These are phyloP conservation scores for Protaetia brevitarsis DNA, from an alignment of 1,140 invertebrate genomes.

Conservation along the genomic window DNA sequence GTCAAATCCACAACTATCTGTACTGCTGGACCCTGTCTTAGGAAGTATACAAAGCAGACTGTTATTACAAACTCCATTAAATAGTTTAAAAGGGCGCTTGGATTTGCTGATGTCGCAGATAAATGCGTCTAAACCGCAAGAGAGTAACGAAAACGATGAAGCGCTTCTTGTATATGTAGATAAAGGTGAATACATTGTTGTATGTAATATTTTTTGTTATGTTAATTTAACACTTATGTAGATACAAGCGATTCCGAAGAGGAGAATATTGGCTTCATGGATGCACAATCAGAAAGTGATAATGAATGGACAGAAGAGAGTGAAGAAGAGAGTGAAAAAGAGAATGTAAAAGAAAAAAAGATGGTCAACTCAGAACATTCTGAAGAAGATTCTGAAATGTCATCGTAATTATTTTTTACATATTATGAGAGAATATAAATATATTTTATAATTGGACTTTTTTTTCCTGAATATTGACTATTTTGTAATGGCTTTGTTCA, in stretches of 20 bases:
- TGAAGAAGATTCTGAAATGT: conserved; percentile 27
- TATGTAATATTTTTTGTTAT: neutral
- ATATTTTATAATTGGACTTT: neutral
- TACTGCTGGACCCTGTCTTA: conserved; percentile 57
- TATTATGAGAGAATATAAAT: neutral
- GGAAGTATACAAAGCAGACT: conserved; percentile 60
- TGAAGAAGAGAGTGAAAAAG: conserved; percentile 26
- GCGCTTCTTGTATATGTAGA: conserved; percentile 58
- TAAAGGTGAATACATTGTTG: conserved; percentile 49
- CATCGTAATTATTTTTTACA: conserved; percentile 18
- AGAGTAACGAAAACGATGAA: conserved; percentile 50
- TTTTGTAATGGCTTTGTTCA: neutral
- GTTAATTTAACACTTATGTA: conserved; percentile 29
- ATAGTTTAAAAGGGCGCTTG: conserved; percentile 57
- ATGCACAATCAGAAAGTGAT: conserved; percentile 40
- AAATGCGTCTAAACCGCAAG: conserved; percentile 40
- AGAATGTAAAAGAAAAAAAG: conserved; percentile 24
- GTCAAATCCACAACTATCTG: conserved; percentile 54
- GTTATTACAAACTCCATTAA: conserved; percentile 53
- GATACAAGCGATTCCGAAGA: conserved; percentile 39
- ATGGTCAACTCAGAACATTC: neutral
- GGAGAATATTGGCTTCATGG: conserved; percentile 32
- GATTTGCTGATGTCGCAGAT: conserved; percentile 58
- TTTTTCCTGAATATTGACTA: neutral
- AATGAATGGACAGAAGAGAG: conserved; percentile 46